A percentile compares a stretch with the other conserved stretches of the same genome.
These are phyloP conservation scores for Trogon surrucura DNA, from an alignment of 2,113 vertebrate species.

Conservation along the genomic window DNA sequence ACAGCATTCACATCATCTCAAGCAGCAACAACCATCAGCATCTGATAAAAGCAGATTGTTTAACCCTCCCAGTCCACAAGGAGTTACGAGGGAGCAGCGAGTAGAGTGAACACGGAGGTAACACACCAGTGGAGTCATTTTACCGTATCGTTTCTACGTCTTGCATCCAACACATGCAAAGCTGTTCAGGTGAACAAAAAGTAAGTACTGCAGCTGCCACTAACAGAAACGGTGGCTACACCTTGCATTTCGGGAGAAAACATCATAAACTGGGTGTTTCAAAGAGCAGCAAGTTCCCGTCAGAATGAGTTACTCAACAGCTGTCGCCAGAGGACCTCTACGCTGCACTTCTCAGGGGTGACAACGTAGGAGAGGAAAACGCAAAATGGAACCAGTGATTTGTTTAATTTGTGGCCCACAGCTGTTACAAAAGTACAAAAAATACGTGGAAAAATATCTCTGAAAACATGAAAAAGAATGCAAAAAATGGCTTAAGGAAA, in stretches of 20 bases:
- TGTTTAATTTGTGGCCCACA: not conserved
- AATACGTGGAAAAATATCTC: not conserved
- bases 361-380: not conserved
- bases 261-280: not conserved
- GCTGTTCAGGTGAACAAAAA: not conserved
- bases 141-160: rapidly evolving
- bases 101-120: not conserved
- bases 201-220: not conserved
- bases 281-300: not conserved
- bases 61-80: not conserved
- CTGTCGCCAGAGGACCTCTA: not conserved
- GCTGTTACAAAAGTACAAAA: not conserved
- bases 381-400: not conserved
- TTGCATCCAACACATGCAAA: not conserved
- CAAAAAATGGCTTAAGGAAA: not conserved
- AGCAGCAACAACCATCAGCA: not conserved
- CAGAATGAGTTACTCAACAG: not conserved
- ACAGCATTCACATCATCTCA: not conserved
- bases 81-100: not conserved
- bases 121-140: not conserved
- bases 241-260: not conserved
- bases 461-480: not conserved
- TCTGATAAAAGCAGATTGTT: not conserved
- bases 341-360: rapidly evolving
- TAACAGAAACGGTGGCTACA: not conserved